phyloP scores from a whole-genome alignment of 2,113 vertebrate species.

The Machaerirhynchus nigripectus region DNA sequence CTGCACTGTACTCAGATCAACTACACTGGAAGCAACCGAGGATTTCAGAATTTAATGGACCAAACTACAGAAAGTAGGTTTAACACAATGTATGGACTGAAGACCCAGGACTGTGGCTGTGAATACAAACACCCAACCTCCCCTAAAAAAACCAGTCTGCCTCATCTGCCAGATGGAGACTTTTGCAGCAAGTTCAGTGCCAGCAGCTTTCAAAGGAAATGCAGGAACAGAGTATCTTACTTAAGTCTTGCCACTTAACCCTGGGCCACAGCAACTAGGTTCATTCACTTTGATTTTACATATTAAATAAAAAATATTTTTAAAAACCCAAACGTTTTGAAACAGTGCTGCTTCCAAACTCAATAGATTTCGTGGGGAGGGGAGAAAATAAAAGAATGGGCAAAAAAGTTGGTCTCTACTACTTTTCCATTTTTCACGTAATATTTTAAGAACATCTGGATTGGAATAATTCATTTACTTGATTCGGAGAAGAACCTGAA shows the following conservation, averaged over 20 bases:
- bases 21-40: not conserved
- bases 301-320: not conserved
- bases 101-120: not conserved
- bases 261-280: not conserved
- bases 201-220: not conserved
- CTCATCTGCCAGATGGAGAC: not conserved
- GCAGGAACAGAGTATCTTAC: not conserved
- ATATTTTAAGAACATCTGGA: not conserved
- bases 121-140: not conserved
- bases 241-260: not conserved
- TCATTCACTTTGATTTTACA: not conserved
- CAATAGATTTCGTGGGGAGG: not conserved
- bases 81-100: not conserved
- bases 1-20: not conserved
- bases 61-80: not conserved
- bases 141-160: not conserved
- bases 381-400: not conserved
- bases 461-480: not conserved
- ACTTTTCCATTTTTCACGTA: not conserved
- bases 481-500: not conserved
- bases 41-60: not conserved
- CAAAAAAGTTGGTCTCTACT: not conserved
- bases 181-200: not conserved
- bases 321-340: fast-evolving
- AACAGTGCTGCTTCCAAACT: not conserved